These are phyloP conservation scores for Neogobius melanostomus DNA, from an alignment of 2,113 vertebrate species.

Conservation along the genomic window DNA sequence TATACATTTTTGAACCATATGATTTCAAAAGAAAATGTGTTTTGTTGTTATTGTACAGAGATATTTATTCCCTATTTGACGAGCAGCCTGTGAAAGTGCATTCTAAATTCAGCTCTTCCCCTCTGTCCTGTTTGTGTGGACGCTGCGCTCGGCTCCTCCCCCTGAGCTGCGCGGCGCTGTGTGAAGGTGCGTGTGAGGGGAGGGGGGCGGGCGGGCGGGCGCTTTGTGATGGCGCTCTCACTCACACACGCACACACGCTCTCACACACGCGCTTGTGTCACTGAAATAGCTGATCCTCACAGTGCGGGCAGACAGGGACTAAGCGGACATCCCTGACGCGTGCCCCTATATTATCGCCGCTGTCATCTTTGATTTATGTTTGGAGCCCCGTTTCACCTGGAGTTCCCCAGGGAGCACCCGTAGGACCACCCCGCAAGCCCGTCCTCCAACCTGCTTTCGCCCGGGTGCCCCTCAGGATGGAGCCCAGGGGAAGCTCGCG, in stretches of 20 bases:
- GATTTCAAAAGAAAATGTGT: too few species aligned
- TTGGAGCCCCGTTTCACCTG: slow-evolving; percentile 46
- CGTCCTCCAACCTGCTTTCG: slow-evolving; percentile 41
- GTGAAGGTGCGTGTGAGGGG: slow-evolving; percentile 4
- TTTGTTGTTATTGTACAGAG: too few species aligned
- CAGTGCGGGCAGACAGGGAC: slow-evolving; percentile 57
- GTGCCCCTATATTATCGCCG: slow-evolving; percentile 45
- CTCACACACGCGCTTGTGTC: slow-evolving; percentile 32
- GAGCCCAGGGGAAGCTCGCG: slow-evolving; percentile 73
- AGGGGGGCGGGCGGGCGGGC: slow-evolving; percentile 51
- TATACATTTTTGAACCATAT: too few species aligned
- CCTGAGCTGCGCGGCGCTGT: slow-evolving; percentile 29
- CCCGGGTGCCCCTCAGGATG: slow-evolving; percentile 68
- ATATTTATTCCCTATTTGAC: too few species aligned
- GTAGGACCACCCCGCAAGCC: slow-evolving; percentile 48
- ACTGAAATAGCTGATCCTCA: slow-evolving; percentile 75
- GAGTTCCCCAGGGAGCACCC: slow-evolving; percentile 47
- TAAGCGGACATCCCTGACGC: slow-evolving; percentile 57
- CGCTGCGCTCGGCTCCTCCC: slow-evolving; percentile 57
- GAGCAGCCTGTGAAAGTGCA: too few species aligned
- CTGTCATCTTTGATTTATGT: slow-evolving; percentile 16
- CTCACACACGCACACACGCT: slow-evolving; percentile 27
- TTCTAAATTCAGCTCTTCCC: slow-evolving; percentile 17
- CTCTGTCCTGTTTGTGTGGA: slow-evolving; percentile 10
- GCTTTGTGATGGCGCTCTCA: slow-evolving; percentile 73